Evolutionary conservation across 1,140 invertebrate species (phyloP).

Genomic region (Drosophila subobscura): DNA sequence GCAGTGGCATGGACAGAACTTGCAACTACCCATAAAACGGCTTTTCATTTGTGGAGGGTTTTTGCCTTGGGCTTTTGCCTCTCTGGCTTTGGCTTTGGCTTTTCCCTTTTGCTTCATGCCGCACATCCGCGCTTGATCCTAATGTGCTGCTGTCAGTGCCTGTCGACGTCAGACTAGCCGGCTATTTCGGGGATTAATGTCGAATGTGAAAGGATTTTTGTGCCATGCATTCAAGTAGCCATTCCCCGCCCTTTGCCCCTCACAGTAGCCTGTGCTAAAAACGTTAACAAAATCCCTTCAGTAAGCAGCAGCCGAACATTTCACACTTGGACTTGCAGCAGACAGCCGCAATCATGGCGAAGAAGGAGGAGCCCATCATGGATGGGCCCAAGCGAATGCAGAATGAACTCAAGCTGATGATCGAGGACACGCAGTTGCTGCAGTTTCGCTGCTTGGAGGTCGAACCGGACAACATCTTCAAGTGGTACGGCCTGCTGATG

Average conservation of each 20-base stretch:
- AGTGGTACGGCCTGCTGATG: slow-evolving; percentile 96
- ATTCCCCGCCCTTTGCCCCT: background rate
- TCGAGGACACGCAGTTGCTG: slow-evolving; percentile 91
- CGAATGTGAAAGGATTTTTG: slow-evolving; percentile 75
- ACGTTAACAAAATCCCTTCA: slow-evolving; percentile 26
- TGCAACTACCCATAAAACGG: slow-evolving; percentile 42
- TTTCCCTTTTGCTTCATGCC: slow-evolving; percentile 9
- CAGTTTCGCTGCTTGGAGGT: slow-evolving; percentile 94
- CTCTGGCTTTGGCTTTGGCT: slow-evolving; percentile 7
- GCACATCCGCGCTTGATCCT: slow-evolving; percentile 51
- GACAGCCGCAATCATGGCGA: slow-evolving; percentile 23
- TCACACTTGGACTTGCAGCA: background rate
- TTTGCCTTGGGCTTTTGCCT: slow-evolving; percentile 12
- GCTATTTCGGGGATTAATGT: slow-evolving; percentile 80
- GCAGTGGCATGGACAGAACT: slow-evolving; percentile 1
- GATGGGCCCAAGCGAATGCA: slow-evolving; percentile 87
- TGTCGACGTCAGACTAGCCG: slow-evolving; percentile 64
- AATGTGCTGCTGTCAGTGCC: slow-evolving; percentile 77
- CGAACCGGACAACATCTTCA: slow-evolving; percentile 95
- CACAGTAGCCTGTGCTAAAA: slow-evolving; percentile 34
- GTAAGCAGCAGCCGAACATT: background rate
- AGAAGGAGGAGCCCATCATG: slow-evolving; percentile 83
- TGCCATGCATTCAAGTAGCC: slow-evolving; percentile 23
- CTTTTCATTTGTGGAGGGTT: slow-evolving; percentile 34
- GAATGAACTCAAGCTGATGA: slow-evolving; percentile 93